Evolutionary conservation across 2,888 invertebrate genomes (phyloP).

Genomic region (Luperina testacea): DNA sequence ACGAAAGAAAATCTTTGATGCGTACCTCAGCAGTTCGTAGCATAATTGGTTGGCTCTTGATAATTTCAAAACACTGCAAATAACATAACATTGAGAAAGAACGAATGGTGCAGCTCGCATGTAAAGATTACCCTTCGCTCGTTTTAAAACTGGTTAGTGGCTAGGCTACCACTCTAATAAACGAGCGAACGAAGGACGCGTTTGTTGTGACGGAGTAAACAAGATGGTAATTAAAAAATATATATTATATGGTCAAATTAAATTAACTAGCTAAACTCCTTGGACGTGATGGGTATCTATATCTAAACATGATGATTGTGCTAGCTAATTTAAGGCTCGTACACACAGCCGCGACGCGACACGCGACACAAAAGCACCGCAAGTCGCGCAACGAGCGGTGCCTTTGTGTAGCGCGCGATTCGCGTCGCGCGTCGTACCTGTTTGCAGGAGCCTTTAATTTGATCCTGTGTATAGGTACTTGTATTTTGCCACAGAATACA

Average conservation of each 20-base stretch:
- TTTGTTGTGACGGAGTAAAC: neutral
- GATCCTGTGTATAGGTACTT: no score
- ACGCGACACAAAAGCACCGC: no score
- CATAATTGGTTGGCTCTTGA: neutral
- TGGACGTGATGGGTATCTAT: neutral
- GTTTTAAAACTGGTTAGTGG: constrained; percentile 21
- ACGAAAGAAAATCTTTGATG: neutral
- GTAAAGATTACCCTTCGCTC: constrained; percentile 27
- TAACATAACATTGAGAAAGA: constrained; percentile 15
- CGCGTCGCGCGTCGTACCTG: no score
- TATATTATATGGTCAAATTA: neutral
- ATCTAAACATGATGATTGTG: neutral
- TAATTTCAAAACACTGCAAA: constrained; percentile 5
- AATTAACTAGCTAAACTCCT: neutral
- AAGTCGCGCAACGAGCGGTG: no score
- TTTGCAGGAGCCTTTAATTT: no score
- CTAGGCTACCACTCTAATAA: constrained; percentile 10
- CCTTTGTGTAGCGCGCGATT: no score
- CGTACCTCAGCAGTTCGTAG: neutral
- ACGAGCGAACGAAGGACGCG: constrained; percentile 1
- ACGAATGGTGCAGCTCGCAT: constrained; percentile 2
- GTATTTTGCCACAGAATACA: no score
- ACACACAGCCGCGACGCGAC: no score
- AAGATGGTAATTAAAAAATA: neutral
- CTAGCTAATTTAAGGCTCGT: no score